Evolutionary conservation across 2,888 invertebrate genomes (phyloP), one percentile per base, ranked within the genome.

Genomic region (Drosophila antonietae): DNA sequence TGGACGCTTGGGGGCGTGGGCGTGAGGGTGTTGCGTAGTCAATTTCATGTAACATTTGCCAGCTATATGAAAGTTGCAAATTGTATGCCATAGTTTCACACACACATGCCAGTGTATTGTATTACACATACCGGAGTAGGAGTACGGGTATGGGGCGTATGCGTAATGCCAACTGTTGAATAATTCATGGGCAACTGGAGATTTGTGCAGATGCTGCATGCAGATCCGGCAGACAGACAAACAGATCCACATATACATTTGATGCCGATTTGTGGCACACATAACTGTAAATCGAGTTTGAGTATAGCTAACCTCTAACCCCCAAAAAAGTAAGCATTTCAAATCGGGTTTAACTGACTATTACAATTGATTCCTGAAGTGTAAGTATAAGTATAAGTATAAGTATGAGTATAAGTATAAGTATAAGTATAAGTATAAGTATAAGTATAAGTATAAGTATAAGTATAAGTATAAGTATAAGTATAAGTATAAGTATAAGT

Each of bases 111-210:
- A 49, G 31, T 47, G 56, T 66, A 57, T 52, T 60, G 64, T 65
- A 44, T 55, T 60, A 47, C 52, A 39, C 35, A n/a, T 35, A 33
- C 37, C 31, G 15, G n/a, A 31, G 15, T 12, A 33, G 60, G 20
- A 28, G 37, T 44, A 0, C n/a, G 14, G 43, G 20, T 41, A 1
- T n/a, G 55, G 55, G 55, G 39, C 59, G 59, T 59, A 59, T 60
- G 56, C 33, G 73, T 78, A 68, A 69, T 78, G 68, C 63, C 84
- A 90, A 88, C 87, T 87, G 84, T 75, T 87, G 84, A 87, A 87
- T 87, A 88, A 87, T 87, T 87, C 86, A 87, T 87, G 84, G 84
- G 61, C 84, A 80, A 83, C 90, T 74, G 80, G 90, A 90, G 90
- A 87, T 88, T 87, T 87, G 77, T 74, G 83, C 88, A 74, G 86